A percentile compares a stretch with the other conserved stretches of the same genome.
Evolutionary conservation across 2,113 vertebrate species (phyloP).

Genomic region (Cariama cristata): DNA sequence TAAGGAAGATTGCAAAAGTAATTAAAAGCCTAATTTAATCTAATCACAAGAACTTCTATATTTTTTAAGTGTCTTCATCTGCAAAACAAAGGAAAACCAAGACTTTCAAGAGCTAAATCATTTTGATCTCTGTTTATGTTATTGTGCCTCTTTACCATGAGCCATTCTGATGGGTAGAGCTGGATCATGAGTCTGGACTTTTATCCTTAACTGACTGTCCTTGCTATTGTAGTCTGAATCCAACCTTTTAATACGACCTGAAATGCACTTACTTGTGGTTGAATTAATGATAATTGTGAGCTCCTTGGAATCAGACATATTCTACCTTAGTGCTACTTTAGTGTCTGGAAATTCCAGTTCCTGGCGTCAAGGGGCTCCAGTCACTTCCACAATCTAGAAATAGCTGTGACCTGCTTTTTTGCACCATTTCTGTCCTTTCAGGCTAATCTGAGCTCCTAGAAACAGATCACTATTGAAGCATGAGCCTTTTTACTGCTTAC

Average conservation of each 20-base stretch:
- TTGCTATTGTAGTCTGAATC: not conserved
- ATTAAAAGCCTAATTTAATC: constrained; percentile 9
- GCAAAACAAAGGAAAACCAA: not conserved
- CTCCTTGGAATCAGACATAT: not conserved
- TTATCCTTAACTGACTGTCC: not conserved
- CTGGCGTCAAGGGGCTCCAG: constrained; percentile 55
- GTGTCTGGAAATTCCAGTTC: constrained; percentile 48
- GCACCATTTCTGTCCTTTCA: constrained; percentile 25
- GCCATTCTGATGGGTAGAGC: not conserved
- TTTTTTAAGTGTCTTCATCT: not conserved
- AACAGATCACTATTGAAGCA: constrained; percentile 59
- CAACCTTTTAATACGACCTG: constrained; percentile 2
- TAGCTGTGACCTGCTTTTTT: constrained; percentile 60
- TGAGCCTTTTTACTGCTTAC: constrained; percentile 8
- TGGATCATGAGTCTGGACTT: not conserved
- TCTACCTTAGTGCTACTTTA: not conserved
- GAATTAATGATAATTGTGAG: not conserved
- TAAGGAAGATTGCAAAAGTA: not conserved
- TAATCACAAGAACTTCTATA: not conserved
- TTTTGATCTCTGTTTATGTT: not conserved
- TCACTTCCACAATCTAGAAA: constrained; percentile 61
- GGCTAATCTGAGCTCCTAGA: not conserved
- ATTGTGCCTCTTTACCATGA: not conserved
- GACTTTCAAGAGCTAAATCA: not conserved
- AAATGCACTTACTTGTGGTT: constrained; percentile 27